Evolutionary conservation across 2,113 vertebrate genomes (phyloP).

Genomic region (Orcinus orca): DNA sequence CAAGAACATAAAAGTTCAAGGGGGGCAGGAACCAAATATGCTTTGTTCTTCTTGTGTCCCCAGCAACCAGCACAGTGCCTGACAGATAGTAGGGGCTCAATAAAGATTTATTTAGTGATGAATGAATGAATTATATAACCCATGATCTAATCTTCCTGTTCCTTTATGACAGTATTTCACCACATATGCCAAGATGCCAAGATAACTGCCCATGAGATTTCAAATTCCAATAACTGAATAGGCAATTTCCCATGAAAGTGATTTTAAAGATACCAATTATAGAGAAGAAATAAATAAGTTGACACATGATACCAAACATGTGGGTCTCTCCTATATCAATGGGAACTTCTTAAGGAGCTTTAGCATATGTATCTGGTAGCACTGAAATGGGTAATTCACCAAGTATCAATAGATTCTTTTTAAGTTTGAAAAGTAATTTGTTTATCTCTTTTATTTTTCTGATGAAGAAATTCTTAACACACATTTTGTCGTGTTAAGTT

Average conservation of each 20-base stretch:
- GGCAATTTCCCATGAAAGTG: not conserved
- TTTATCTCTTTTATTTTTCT: not conserved
- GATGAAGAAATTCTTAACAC: not conserved
- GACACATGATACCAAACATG: not conserved
- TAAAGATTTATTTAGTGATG: not conserved
- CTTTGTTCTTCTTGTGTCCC: not conserved
- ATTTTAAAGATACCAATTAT: not conserved
- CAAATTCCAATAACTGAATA: not conserved
- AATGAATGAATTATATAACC: not conserved
- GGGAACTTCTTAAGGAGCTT: not conserved
- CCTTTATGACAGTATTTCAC: not conserved
- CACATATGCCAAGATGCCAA: not conserved
- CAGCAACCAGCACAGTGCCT: not conserved
- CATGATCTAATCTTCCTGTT: not conserved
- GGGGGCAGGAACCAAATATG: fast-evolving
- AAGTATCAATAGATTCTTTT: not conserved
- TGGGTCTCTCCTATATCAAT: not conserved
- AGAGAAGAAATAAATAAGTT: not conserved
- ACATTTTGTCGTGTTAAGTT: not conserved
- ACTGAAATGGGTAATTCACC: not conserved
- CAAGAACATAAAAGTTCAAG: not conserved
- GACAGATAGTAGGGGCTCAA: not conserved
- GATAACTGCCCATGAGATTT: not conserved
- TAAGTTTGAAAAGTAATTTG: not conserved
- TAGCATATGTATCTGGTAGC: not conserved